Percentiles rank a stretch among this genome's conserved stretches.
Evolutionary conservation across 2,888 invertebrate genomes (phyloP).

Genomic region (Patella ulyssiponensis): DNA sequence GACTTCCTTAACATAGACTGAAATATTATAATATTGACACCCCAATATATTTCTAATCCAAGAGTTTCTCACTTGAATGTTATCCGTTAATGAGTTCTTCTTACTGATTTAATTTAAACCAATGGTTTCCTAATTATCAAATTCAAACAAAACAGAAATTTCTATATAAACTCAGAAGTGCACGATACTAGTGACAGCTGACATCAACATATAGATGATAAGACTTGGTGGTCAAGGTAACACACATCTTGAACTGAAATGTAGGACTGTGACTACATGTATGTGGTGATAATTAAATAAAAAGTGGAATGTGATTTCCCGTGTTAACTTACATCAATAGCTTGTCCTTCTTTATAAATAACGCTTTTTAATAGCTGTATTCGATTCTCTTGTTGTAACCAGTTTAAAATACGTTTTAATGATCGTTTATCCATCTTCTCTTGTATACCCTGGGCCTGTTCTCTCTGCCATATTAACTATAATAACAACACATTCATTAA

Average conservation of each 20-base stretch:
- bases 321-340: slow-evolving; percentile 56
- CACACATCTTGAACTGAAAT: neutral
- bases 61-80: no score
- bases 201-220: neutral
- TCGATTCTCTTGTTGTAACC: slow-evolving; percentile 77
- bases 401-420: slow-evolving; percentile 76
- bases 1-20: no score
- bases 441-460: neutral
- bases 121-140: no score
- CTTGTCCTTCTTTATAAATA: slow-evolving; percentile 74
- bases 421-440: slow-evolving; percentile 79
- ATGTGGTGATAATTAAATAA: neutral
- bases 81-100: no score
- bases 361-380: slow-evolving; percentile 75
- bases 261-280: neutral
- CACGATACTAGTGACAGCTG: neutral
- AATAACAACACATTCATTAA: neutral
- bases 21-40: no score
- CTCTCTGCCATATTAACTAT: neutral
- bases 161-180: no score
- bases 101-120: no score
- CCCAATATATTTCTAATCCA: no score
- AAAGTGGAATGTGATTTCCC: neutral
- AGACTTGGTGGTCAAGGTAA: neutral
- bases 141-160: no score